phyloP scores from a whole-genome alignment of 2,888 invertebrate genomes.

The Torymus texanus region DNA sequence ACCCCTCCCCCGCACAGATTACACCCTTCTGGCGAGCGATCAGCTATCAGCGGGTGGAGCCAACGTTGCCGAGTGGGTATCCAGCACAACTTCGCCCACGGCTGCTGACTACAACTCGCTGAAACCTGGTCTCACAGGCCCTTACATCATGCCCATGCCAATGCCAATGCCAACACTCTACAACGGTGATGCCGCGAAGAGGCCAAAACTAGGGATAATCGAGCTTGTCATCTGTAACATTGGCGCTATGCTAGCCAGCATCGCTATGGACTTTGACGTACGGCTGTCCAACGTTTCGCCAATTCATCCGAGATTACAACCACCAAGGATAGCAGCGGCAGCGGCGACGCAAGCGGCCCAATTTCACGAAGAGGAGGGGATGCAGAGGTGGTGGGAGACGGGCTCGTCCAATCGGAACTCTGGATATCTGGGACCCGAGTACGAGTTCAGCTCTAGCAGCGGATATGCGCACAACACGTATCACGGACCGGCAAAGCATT shows the following conservation, averaged over 20 bases:
- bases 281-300: conserved; percentile 91
- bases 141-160: conserved; percentile 75
- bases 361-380: conserved; percentile 63
- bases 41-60: conserved; percentile 26
- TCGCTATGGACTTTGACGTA: conserved; percentile 94
- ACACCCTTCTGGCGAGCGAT: conserved; percentile 50
- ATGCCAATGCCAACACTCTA: conserved; percentile 89
- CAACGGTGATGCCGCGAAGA: conserved; percentile 83
- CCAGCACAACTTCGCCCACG: conserved; percentile 31
- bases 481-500: conserved; percentile 89
- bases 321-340: conserved; percentile 63
- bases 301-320: conserved; percentile 87
- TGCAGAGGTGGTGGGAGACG: conserved; percentile 42
- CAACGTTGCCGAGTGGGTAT: conserved; percentile 40
- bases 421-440: conserved; percentile 76
- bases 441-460: conserved; percentile 78
- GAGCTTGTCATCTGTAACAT: conserved; percentile 92
- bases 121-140: conserved; percentile 70
- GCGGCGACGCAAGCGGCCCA: conserved; percentile 13
- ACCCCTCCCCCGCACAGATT: conserved; percentile 46
- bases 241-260: conserved; percentile 92
- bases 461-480: conserved; percentile 91
- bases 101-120: conserved; percentile 36
- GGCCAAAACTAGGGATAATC: conserved; percentile 84
- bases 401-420: conserved; percentile 69